Conservation (phyloP, 2,113 vertebrate species). For the Brienomyrus brachyistius region DNA sequence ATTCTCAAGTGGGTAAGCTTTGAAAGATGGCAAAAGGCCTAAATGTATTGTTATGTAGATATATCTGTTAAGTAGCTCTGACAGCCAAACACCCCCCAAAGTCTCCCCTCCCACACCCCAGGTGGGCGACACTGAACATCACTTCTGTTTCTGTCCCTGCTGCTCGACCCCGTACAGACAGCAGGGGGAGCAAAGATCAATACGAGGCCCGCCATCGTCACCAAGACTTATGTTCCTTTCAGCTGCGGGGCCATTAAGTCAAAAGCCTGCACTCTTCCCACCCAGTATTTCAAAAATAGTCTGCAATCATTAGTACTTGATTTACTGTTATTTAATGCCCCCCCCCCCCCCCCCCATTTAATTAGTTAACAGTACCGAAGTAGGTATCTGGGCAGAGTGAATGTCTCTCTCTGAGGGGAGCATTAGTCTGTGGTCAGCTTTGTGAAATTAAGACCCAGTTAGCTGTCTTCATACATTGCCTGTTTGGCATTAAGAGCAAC, state of each 20-base stretch:
- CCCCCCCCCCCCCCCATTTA: neutral
- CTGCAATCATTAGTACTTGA: constrained; percentile 17
- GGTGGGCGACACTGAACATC: constrained; percentile 32
- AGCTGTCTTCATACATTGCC: neutral
- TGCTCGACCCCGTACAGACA: constrained; percentile 45
- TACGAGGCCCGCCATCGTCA: neutral
- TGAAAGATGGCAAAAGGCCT: constrained; percentile 34
- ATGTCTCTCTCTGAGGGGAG: neutral
- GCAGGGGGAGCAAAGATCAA: neutral
- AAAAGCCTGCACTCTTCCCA: neutral
- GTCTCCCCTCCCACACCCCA: constrained; percentile 23
- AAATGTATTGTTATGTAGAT: constrained; percentile 42
- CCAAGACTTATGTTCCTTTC: neutral
- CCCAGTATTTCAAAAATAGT: constrained; percentile 4
- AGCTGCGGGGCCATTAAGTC: neutral
- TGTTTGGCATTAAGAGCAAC: neutral
- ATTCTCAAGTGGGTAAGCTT: constrained; percentile 20
- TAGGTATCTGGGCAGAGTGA: neutral
- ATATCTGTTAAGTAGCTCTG: constrained; percentile 47
- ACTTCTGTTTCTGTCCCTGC: constrained; percentile 43
- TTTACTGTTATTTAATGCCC: neutral
- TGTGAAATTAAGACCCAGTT: neutral
- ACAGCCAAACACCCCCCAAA: neutral
- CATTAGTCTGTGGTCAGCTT: neutral
- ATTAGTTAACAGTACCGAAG: neutral